Evolutionary conservation across 1,140 invertebrate genomes (phyloP).

Genomic region (Calycopis cecrops): DNA sequence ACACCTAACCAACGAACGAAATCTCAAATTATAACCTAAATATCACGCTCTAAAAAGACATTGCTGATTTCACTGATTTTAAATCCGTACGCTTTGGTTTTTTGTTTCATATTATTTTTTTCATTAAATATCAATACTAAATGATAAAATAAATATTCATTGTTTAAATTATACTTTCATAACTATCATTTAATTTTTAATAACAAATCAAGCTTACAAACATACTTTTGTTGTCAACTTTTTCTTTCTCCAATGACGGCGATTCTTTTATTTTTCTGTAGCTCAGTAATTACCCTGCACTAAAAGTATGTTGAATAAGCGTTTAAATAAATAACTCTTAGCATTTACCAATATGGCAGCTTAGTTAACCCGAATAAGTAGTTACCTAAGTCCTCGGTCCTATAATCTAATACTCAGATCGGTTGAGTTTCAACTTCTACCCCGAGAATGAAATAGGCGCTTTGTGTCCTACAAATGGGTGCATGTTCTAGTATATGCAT

Average conservation of each 20-base stretch:
- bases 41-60: constrained; percentile 1
- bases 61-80: constrained; percentile 4
- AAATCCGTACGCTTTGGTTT: constrained; percentile 11
- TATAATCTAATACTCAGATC: constrained; percentile 42
- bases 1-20: constrained; percentile 8
- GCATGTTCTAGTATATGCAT: constrained; percentile 15
- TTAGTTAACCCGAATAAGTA: constrained; percentile 48
- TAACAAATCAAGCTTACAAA: constrained; percentile 14
- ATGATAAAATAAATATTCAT: background rate
- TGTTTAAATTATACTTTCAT: background rate
- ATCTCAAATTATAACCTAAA: background rate
- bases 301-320: constrained; percentile 52
- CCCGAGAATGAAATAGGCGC: constrained; percentile 23
- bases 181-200: constrained; percentile 5
- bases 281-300: constrained; percentile 13
- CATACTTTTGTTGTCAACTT: constrained; percentile 15
- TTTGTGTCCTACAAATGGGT: constrained; percentile 22
- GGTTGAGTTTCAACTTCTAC: constrained; percentile 30
- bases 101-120: constrained; percentile 24
- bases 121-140: constrained; percentile 1
- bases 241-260: background rate
- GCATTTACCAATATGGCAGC: constrained; percentile 74
- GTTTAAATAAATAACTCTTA: constrained; percentile 51
- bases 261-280: constrained; percentile 13
- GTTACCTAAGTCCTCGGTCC: constrained; percentile 34